Evolutionary conservation across 2,888 invertebrate genomes (phyloP).

Genomic region (Augiades crinisus): DNA sequence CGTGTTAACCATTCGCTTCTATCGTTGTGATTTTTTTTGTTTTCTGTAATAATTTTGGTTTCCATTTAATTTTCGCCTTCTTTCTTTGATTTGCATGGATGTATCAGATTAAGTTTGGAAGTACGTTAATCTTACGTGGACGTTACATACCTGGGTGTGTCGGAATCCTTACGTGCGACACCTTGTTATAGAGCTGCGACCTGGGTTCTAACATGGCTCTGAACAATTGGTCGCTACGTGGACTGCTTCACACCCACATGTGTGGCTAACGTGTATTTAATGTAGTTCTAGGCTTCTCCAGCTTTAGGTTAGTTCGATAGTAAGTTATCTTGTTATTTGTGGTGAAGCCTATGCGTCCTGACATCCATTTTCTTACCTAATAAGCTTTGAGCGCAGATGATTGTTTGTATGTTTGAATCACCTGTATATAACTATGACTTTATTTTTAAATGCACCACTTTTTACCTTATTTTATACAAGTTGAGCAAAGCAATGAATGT

Average conservation of each 20-base stretch:
- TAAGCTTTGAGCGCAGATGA: conserved; percentile 23
- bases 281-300: too few species aligned
- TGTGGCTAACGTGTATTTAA: too few species aligned
- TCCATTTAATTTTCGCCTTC: conserved; percentile 5
- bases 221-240: too few species aligned
- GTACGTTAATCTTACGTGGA: too few species aligned
- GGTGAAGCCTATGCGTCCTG: conserved; percentile 39
- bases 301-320: background rate
- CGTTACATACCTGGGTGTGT: too few species aligned
- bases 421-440: conserved; percentile 2
- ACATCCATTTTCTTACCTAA: conserved; percentile 71
- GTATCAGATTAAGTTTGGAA: background rate
- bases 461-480: conserved; percentile 27
- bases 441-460: conserved; percentile 7
- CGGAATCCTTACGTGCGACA: too few species aligned
- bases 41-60: conserved; percentile 18
- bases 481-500: conserved; percentile 36
- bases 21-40: conserved; percentile 30
- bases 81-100: conserved; percentile 13
- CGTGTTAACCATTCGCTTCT: conserved; percentile 41
- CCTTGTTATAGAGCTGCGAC: too few species aligned
- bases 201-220: too few species aligned
- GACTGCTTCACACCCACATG: too few species aligned
- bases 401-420: conserved; percentile 33
- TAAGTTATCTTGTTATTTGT: conserved; percentile 11